Conservation (phyloP, 1,140 invertebrate genomes). For the Helicorthomorpha holstii region DNA sequence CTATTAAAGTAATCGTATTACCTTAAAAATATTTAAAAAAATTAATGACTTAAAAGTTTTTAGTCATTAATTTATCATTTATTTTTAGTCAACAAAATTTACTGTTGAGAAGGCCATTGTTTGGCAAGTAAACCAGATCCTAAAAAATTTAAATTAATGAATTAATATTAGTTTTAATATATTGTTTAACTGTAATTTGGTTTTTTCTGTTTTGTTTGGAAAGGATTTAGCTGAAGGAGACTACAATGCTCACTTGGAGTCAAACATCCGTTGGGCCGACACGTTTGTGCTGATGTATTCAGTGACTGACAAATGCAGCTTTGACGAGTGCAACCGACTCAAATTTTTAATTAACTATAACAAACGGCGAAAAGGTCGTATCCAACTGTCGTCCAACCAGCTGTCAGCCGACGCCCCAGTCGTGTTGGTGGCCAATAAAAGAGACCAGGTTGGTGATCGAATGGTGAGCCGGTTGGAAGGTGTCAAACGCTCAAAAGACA, state of each 20-base stretch:
- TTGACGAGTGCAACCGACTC: constrained; percentile 46
- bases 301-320: constrained; percentile 27
- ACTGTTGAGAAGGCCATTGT: constrained; percentile 6
- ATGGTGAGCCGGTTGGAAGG: constrained; percentile 37
- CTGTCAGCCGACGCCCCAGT: constrained; percentile 46
- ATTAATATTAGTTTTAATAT: too few species aligned
- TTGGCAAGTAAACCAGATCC: constrained; percentile 12
- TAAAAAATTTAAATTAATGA: constrained; percentile 16
- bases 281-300: constrained; percentile 29
- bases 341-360: constrained; percentile 62
- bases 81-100: too few species aligned
- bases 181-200: background rate
- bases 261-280: constrained; percentile 49
- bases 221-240: too few species aligned
- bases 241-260: constrained; percentile 50
- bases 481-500: constrained; percentile 22
- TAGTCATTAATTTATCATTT: too few species aligned
- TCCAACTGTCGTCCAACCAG: constrained; percentile 31
- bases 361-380: constrained; percentile 43
- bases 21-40: too few species aligned
- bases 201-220: background rate
- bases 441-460: constrained; percentile 49
- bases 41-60: too few species aligned
- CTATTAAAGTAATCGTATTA: too few species aligned
- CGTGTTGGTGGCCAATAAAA: constrained; percentile 63